Conservation (phyloP, 2,888 invertebrate species). For the Synergus japonicus region DNA sequence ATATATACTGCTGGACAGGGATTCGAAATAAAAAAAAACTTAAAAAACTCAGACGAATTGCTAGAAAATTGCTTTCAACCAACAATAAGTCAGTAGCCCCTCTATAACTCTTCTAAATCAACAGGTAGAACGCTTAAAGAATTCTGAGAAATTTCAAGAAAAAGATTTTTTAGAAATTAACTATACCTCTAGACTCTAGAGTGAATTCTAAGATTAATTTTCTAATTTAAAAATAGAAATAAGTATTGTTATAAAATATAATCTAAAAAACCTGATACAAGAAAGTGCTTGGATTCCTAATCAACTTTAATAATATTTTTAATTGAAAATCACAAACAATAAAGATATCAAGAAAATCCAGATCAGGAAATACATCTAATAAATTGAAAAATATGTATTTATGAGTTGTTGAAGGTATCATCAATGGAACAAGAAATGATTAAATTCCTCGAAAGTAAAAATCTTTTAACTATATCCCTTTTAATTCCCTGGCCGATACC, state of each 20-base stretch:
- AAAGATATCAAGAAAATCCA: background rate
- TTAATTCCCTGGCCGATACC: slow-evolving; percentile 4
- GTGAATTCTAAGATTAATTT: background rate
- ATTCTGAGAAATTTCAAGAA: slow-evolving; percentile 14
- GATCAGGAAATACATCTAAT: background rate
- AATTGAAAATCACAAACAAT: background rate
- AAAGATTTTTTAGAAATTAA: background rate
- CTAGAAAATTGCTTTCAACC: background rate
- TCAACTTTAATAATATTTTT: background rate
- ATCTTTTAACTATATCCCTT: background rate
- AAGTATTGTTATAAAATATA: background rate
- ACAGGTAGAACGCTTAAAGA: slow-evolving; percentile 14
- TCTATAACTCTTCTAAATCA: slow-evolving; percentile 31
- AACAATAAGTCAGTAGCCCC: background rate
- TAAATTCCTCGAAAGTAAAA: background rate
- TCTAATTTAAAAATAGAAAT: background rate
- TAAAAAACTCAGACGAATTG: background rate
- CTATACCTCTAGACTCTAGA: background rate
- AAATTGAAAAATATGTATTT: background rate
- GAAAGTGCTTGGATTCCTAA: background rate
- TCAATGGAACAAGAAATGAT: slow-evolving; percentile 2
- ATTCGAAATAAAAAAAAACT: no score
- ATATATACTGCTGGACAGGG: no score
- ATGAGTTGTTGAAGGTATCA: background rate
- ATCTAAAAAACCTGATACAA: background rate